These are phyloP conservation scores for Pecten maximus DNA, from an alignment of 2,888 invertebrate genomes.

Conservation along the genomic window DNA sequence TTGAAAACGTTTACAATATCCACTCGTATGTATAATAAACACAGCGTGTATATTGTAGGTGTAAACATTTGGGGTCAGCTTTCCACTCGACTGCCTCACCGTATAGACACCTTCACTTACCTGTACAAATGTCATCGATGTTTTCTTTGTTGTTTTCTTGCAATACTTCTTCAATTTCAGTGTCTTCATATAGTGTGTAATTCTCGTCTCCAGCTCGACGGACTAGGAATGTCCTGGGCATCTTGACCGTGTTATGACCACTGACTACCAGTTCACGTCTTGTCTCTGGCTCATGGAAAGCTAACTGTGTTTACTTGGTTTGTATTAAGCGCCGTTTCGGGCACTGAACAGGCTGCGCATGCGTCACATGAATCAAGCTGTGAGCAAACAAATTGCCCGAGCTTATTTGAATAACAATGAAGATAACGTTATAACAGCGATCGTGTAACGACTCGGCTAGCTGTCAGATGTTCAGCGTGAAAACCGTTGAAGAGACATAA, in stretches of 20 bases:
- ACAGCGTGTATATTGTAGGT: background rate
- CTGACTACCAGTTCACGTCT: background rate
- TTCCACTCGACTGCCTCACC: background rate
- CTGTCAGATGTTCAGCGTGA: slow-evolving; percentile 32
- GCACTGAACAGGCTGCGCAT: slow-evolving; percentile 30
- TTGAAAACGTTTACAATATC: background rate
- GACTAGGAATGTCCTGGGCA: slow-evolving; percentile 7
- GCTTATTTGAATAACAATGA: background rate
- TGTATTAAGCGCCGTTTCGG: slow-evolving; percentile 30
- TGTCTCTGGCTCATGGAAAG: background rate
- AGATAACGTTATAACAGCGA: background rate
- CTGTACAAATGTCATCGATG: slow-evolving; percentile 6
- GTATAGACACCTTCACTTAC: background rate
- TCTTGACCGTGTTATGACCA: background rate
- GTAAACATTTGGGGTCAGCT: background rate
- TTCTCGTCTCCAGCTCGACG: slow-evolving; percentile 11
- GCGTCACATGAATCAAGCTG: slow-evolving; percentile 26
- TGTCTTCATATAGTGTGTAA: background rate
- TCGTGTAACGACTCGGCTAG: background rate
- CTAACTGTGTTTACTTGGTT: slow-evolving; percentile 16
- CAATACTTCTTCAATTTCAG: background rate
- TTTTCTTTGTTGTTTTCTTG: background rate
- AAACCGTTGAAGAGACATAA: slow-evolving; percentile 25
- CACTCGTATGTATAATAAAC: background rate
- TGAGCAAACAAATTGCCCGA: slow-evolving; percentile 27